phyloP scores from a whole-genome alignment of 2,797 vertebrate genomes.

The Megaceryle alcyon region DNA sequence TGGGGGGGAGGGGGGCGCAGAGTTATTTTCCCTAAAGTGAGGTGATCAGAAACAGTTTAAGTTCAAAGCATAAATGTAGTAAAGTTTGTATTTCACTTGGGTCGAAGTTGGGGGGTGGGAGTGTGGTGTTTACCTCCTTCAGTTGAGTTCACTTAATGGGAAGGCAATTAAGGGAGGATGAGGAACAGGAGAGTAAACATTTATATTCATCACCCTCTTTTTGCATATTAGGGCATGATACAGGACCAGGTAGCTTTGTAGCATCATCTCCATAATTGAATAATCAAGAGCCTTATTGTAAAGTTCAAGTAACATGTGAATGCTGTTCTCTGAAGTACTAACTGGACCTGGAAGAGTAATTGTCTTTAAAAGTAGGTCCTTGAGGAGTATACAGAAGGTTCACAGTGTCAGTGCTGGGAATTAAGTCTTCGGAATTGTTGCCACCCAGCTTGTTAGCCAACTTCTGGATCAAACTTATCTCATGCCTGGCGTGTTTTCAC shows the following conservation, averaged over 20 bases:
- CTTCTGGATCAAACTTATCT: not conserved
- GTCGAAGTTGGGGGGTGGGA: not conserved
- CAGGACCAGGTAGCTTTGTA: not conserved
- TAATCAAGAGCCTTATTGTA: slow-evolving; percentile 1
- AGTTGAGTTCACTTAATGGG: not conserved
- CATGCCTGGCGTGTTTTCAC: not conserved
- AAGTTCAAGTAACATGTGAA: not conserved
- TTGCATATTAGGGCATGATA: not conserved
- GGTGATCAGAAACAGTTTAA: not conserved
- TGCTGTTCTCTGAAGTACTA: not conserved
- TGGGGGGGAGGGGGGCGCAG: accelerated
- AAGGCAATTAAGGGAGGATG: not conserved
- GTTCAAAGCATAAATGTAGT: not conserved
- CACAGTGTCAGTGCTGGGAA: not conserved
- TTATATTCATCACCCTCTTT: not conserved
- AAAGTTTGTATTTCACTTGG: not conserved
- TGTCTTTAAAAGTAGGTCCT: slow-evolving; percentile 24
- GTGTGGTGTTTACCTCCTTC: not conserved
- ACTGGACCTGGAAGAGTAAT: not conserved
- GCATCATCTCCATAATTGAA: not conserved
- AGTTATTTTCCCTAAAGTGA: not conserved
- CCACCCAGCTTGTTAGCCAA: not conserved
- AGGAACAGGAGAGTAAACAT: not conserved
- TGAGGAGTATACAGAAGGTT: not conserved
- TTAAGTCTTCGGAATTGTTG: not conserved